These are phyloP conservation scores for Hirundo rustica DNA, from an alignment of 2,797 vertebrate species.

Conservation along the genomic window DNA sequence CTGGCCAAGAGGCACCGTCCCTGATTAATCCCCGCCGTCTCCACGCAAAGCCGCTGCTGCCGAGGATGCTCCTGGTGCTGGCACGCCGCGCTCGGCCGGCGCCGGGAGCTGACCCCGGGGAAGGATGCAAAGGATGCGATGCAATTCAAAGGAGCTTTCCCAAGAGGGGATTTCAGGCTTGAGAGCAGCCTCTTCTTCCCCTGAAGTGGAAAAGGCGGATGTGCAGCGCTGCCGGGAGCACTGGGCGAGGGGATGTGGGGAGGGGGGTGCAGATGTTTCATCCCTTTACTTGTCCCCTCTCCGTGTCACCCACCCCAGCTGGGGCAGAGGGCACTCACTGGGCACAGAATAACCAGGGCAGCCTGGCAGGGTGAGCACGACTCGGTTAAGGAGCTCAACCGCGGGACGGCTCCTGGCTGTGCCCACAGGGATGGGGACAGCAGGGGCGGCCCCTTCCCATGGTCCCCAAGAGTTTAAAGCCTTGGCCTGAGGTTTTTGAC, in stretches of 20 bases:
- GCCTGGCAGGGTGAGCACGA: rapidly evolving
- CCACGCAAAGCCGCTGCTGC: background rate
- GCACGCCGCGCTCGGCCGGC: rapidly evolving
- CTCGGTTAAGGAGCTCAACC: background rate
- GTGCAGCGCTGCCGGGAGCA: rapidly evolving
- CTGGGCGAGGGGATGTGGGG: rapidly evolving
- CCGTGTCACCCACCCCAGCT: background rate
- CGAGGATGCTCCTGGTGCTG: background rate
- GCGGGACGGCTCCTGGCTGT: rapidly evolving
- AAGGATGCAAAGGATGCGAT: background rate
- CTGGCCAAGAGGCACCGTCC: background rate
- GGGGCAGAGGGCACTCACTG: rapidly evolving
- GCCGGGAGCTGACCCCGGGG: background rate
- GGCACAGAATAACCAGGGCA: rapidly evolving
- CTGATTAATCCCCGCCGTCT: background rate
- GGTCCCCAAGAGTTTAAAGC: background rate
- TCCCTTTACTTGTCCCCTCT: background rate
- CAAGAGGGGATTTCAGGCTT: background rate
- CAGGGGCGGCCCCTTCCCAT: background rate
- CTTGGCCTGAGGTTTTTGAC: background rate
- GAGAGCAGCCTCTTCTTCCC: background rate
- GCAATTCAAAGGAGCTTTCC: constrained; percentile 4
- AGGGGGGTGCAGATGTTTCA: background rate
- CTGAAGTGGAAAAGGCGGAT: background rate
- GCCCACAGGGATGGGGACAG: background rate